Evolutionary conservation across 2,797 vertebrate species (phyloP), one percentile per base, ranked within the genome.

Genomic region (Rhodeus uyekii): DNA sequence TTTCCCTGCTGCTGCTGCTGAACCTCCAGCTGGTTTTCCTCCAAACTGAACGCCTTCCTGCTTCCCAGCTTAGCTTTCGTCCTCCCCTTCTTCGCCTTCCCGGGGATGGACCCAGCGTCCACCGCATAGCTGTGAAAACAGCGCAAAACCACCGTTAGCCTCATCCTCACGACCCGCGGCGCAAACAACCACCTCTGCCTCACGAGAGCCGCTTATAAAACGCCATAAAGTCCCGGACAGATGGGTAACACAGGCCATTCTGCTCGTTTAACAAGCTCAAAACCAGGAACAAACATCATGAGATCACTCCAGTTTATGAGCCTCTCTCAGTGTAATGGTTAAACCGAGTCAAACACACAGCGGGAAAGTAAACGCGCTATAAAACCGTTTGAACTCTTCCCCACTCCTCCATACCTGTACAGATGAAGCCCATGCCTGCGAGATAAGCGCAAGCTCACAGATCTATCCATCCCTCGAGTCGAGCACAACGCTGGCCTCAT

Each of bases 1-100:
- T 90, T 93, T 76, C 88, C 88, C 71, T 86, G 86, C 14, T 88
- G 88, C 71, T 86, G 86, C 14, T 82, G 90, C 69, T 92, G 58
- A 27, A 89, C 53, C 27, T 90, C 86, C 0, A 91, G 90, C 82
- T 93, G 90, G 13, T 89, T 88, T 1, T 95, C 94, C 73, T 96
- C 95, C 84, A 96, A 83, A 81, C 95, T 96, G 79, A 91, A 82
- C 24, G 94, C 91, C 87, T 89, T 95, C 89, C 90, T 94, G 34
- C 87, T 46, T 82, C 94, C 93, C 55, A 53, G 32, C 82, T 90
- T 92, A 73, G 27, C 80, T 63, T 91, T 90, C 29, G 79, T 78
- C 85, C 87, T 90, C 71, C 92, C 90, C 86, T 92, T 94, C 89
- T 91, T 94, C 77, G 87, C 68, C 84, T 92, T 96, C 64, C 87